Percentiles rank a stretch among this genome's conserved stretches.
These are phyloP conservation scores for Papilio protenor DNA, from an alignment of 2,888 invertebrate genomes.

Conservation along the genomic window DNA sequence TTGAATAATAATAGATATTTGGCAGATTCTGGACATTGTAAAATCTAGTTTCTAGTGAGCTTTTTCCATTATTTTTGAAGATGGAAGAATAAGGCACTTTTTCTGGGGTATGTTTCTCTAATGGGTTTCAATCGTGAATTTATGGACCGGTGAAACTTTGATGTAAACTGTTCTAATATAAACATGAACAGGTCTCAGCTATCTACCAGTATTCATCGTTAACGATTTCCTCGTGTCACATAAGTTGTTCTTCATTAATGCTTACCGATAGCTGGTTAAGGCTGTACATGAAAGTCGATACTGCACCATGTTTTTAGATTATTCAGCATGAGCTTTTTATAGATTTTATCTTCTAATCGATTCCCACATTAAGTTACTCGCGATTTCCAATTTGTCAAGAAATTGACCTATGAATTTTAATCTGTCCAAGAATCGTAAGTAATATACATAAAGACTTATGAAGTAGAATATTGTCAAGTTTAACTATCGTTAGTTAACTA, in stretches of 20 bases:
- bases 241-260: slow-evolving; percentile 16
- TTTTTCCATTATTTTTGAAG: too few relatives aligned
- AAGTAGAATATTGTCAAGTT: background rate
- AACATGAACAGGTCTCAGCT: slow-evolving; percentile 18
- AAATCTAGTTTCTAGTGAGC: background rate
- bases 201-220: background rate
- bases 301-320: background rate
- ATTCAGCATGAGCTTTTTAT: slow-evolving; percentile 17
- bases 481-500: background rate
- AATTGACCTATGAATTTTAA: background rate
- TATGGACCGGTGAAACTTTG: slow-evolving; percentile 21
- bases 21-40: background rate
- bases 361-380: slow-evolving; percentile 13
- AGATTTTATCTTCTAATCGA: slow-evolving; percentile 11
- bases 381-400: slow-evolving; percentile 5
- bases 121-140: background rate
- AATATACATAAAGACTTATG: background rate
- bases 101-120: background rate
- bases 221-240: slow-evolving; percentile 28
- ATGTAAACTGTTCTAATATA: slow-evolving; percentile 10
- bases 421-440: background rate
- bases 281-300: slow-evolving; percentile 26
- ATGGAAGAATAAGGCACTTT: background rate
- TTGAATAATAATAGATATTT: background rate
- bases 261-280: slow-evolving; percentile 8